Evolutionary conservation across 2,888 invertebrate genomes (phyloP), one percentile per base, ranked within the genome.

Genomic region (Limnephilus rhombicus): DNA sequence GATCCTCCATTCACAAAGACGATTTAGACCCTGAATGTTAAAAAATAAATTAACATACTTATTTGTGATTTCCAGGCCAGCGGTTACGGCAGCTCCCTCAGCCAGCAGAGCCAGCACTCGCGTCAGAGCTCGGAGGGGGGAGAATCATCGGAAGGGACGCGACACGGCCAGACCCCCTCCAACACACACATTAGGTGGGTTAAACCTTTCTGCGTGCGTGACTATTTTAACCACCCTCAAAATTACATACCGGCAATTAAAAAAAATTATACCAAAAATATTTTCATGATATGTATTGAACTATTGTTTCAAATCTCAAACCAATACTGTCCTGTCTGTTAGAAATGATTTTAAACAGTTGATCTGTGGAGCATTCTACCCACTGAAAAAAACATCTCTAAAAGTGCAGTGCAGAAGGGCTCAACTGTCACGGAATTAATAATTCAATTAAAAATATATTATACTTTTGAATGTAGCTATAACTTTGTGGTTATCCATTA

Each of bases 41-140:
- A 49, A 49, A 49, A 49, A 13, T 11, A 1, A 9, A 34, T 12
- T 31, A 18, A 53, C n/a, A 24, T 24, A 9, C 68, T n/a, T 68
- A 24, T 24, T 68, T 68, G 9, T 68, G 24, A 68, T 82, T 97
- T 97, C 94, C 98, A 98, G 96, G 98, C 98, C 94, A 98, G 98
- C 91, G 99, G 98, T 93, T 99, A 99, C 96, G 98, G 98, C 95
- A 98, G 98, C 95, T 97, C 98, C 94, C 98, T 97, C 95, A 96
- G 96, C 92, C 98, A 97, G 94, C 98, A 98, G 95, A 97, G 98
- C 94, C 98, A 98, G 95, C 98, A 98, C 96, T 98, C 98, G 95
- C 97, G 98, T 94, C 98, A 98, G 95, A 98, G 98, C 96, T 98
- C 98, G 94, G 97, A 97, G 95, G 98, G 98, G 37, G 97, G 97